Base-by-base conservation (phyloP, 2,888 invertebrate species). In the Leucozona laternaria region DNA sequence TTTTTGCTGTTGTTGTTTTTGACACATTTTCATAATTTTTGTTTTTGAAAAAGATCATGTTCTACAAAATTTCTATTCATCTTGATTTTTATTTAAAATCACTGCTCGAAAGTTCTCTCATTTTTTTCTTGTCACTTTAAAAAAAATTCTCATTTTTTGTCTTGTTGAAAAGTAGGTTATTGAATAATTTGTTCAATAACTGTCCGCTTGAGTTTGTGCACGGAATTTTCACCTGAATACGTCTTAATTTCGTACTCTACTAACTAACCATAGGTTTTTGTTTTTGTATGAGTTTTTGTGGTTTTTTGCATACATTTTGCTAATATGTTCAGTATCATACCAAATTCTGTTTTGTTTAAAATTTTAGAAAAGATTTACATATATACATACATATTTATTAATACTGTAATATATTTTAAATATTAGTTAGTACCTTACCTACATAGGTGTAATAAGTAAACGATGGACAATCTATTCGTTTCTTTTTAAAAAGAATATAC, bases 1-100 rank as follows among this genome's bases (percentile, higher is more conserved):
- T 86, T 64, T 70, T 73, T 68, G 78, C 79, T 72, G 73, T 79
- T 75, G 70, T 75, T 82, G 82, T 57, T 82, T 76, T 79, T 84
- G 75, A 48, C 31, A 48, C 31, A 34, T 66, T 66, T 64, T 66
- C 17, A 40, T 17, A 31, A 20, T 66, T 7, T 25, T 17, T 17
- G 15, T 28, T 28, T 28, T 28, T 3, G 4, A 5, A 6, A 28
- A 37, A 40, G 5, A 45, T 48, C 17, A 31, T 45, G 7, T 58
- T n/a, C 22, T 45, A 45, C 4, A 17, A 25, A 34, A 53, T 20
- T 37, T n/a, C 31, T 40, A 8, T 8, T 45, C 48, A 66, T 57
- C 13, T 13, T 58, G 5, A 17, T 20, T 58, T 13, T 17, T 31
- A 2, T 34, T 58, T 13, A 11, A 37, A 34, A 37, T 37, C 58